Evolutionary conservation across 2,888 invertebrate species (phyloP).

Genomic region (Hoplodrina blanda): DNA sequence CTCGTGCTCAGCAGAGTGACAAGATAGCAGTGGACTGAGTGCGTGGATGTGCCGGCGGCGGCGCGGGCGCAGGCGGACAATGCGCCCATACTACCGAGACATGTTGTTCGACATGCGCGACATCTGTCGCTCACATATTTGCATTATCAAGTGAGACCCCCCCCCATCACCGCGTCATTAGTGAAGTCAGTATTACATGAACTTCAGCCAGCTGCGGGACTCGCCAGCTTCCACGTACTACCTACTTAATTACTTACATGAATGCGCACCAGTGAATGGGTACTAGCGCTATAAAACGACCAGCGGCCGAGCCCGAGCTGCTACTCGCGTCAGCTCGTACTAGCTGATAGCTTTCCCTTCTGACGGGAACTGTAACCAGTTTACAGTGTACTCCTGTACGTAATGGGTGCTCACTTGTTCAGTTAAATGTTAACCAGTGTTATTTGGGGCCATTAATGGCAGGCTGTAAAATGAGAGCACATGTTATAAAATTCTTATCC

Average conservation of each 20-base stretch:
- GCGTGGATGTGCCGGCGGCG: conserved; percentile 2
- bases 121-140: conserved; percentile 50
- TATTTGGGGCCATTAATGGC: conserved; percentile 51
- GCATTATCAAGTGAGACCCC: conserved; percentile 26
- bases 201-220: not conserved
- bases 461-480: conserved; percentile 58
- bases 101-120: conserved; percentile 51
- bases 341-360: conserved; percentile 12
- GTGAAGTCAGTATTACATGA: not conserved
- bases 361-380: conserved; percentile 13
- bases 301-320: not conserved
- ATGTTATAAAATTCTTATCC: conserved; percentile 57
- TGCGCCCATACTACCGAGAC: conserved; percentile 48
- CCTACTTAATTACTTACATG: conserved; percentile 15
- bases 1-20: no score
- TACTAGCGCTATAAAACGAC: conserved; percentile 9
- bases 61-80: conserved; percentile 15
- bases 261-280: conserved; percentile 18
- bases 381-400: conserved; percentile 28
- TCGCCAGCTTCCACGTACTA: not conserved
- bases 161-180: not conserved
- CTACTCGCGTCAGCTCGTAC: conserved; percentile 7
- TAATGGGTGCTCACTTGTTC: conserved; percentile 42
- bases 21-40: not conserved
- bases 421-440: conserved; percentile 62